phyloP scores from a whole-genome alignment of 2,888 invertebrate genomes.

The Opisthograptis luteolata region DNA sequence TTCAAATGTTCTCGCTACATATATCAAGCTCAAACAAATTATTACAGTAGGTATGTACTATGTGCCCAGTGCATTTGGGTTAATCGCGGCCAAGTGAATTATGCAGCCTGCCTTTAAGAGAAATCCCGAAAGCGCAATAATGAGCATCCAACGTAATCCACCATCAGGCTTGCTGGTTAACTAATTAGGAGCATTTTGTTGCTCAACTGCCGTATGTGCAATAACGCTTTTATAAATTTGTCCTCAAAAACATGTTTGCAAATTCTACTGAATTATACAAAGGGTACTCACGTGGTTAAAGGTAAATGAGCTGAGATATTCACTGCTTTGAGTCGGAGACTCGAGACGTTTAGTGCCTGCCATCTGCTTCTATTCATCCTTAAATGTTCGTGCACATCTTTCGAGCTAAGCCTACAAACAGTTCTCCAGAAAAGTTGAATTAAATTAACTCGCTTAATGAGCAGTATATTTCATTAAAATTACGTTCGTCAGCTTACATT shows the following conservation, averaged over 20 bases:
- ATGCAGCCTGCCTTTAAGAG: conserved; percentile 60
- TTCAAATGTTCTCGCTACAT: conserved; percentile 10
- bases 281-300: conserved; percentile 14
- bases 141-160: conserved; percentile 67
- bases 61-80: conserved; percentile 51
- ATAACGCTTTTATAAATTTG: conserved; percentile 15
- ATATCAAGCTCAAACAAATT: conserved; percentile 9
- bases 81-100: conserved; percentile 63
- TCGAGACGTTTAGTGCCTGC: conserved; percentile 12
- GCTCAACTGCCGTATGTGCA: conserved; percentile 29
- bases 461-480: conserved; percentile 68
- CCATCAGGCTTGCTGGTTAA: conserved; percentile 60
- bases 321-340: conserved; percentile 12
- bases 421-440: conserved; percentile 51
- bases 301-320: conserved; percentile 20
- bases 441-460: conserved; percentile 64
- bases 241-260: conserved; percentile 11
- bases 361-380: conserved; percentile 12
- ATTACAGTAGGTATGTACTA: conserved; percentile 29
- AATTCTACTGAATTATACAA: conserved; percentile 19
- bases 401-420: conserved; percentile 36
- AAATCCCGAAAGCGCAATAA: conserved; percentile 69
- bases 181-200: conserved; percentile 64
- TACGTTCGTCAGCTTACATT: conserved; percentile 71
- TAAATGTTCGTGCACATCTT: conserved; percentile 12